phyloP scores from a whole-genome alignment of 2,888 invertebrate genomes.

The Acanthopleura granulata region DNA sequence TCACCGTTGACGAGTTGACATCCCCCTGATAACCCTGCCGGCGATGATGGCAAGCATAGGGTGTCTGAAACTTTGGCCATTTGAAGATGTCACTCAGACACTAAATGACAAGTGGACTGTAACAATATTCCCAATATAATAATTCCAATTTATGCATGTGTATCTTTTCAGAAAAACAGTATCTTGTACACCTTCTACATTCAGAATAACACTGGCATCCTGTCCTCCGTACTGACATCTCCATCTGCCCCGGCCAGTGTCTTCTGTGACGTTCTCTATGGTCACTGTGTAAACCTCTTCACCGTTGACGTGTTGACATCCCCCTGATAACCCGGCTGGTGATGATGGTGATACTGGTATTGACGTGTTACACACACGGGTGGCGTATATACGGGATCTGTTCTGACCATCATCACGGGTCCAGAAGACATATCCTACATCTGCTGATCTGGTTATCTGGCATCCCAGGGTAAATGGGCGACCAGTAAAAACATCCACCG shows the following conservation, averaged over 20 bases:
- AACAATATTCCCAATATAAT: too few relatives aligned
- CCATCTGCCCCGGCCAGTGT: not conserved
- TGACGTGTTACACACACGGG: not conserved
- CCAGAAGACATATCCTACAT: not conserved
- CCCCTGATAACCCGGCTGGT: not conserved
- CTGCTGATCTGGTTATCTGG: not conserved
- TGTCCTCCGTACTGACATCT: not conserved
- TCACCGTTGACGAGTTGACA: too few relatives aligned
- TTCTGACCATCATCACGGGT: too few relatives aligned
- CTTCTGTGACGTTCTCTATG: not conserved
- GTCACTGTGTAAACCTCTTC: conserved; percentile 9
- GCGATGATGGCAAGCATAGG: too few relatives aligned
- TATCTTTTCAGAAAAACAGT: too few relatives aligned
- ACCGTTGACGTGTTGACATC: not conserved
- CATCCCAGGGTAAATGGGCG: not conserved
- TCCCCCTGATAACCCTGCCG: too few relatives aligned
- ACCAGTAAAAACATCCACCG: not conserved
- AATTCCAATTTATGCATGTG: too few relatives aligned
- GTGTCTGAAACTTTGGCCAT: too few relatives aligned
- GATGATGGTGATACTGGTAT: not conserved
- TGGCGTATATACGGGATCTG: not conserved
- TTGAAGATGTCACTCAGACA: too few relatives aligned
- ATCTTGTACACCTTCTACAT: too few relatives aligned
- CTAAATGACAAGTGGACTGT: too few relatives aligned
- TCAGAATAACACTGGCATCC: not conserved